Percentiles rank a stretch among this genome's conserved stretches.
These are phyloP conservation scores for Esox niger DNA, from an alignment of 2,113 vertebrate genomes.

Conservation along the genomic window DNA sequence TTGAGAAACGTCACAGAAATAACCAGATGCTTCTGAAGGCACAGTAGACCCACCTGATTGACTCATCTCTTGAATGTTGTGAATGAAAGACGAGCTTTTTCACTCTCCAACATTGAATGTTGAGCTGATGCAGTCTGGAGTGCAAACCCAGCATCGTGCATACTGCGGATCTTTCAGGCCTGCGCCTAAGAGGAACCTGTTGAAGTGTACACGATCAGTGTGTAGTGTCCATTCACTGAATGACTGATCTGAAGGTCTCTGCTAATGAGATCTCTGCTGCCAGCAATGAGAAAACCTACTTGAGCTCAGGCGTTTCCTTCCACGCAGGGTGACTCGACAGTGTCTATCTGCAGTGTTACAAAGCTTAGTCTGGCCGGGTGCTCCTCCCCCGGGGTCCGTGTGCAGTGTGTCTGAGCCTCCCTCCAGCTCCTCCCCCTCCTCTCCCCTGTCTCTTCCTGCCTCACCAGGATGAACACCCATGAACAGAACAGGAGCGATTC, in stretches of 20 bases:
- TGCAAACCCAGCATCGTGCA: conserved; percentile 21
- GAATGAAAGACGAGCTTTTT: conserved; percentile 30
- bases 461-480: conserved; percentile 20
- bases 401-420: not conserved
- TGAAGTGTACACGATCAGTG: conserved; percentile 7
- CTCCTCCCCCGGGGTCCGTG: conserved; percentile 12
- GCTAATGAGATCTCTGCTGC: conserved; percentile 29
- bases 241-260: conserved; percentile 25
- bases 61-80: conserved; percentile 32
- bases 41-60: conserved; percentile 36
- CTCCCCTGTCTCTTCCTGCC: conserved; percentile 5
- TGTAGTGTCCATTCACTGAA: conserved; percentile 7
- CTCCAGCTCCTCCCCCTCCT: conserved; percentile 20
- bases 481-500: conserved; percentile 36
- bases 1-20: conserved; percentile 14
- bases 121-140: conserved; percentile 54
- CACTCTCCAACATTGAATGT: conserved; percentile 19
- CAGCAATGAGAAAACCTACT: conserved; percentile 3
- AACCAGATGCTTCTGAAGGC: conserved; percentile 34
- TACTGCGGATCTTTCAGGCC: conserved; percentile 2
- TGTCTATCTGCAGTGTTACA: conserved; percentile 14
- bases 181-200: conserved; percentile 6
- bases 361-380: conserved; percentile 29
- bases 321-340: conserved; percentile 28
- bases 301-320: conserved; percentile 14